phyloP scores from a whole-genome alignment of 2,113 vertebrate species.

The Cariama cristata region DNA sequence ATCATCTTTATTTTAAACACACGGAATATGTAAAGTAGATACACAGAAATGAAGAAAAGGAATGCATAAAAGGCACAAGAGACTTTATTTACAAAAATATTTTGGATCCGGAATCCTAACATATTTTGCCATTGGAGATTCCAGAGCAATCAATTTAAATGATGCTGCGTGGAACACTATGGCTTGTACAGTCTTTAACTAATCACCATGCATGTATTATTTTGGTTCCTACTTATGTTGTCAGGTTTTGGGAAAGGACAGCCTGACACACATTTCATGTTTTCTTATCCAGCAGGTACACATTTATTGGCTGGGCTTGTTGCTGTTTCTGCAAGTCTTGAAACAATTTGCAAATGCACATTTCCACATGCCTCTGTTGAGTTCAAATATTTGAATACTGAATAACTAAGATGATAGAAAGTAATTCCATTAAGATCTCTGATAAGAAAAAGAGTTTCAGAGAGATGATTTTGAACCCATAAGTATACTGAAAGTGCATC shows the following conservation, averaged over 20 bases:
- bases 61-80: neutral
- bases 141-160: neutral
- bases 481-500: neutral
- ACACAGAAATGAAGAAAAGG: neutral
- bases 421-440: neutral
- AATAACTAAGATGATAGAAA: conserved; percentile 10
- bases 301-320: conserved; percentile 27
- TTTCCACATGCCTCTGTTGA: neutral
- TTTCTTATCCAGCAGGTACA: conserved; percentile 24
- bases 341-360: conserved; percentile 51
- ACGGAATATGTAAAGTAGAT: neutral
- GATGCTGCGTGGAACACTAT: accelerated
- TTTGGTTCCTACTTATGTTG: neutral
- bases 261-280: neutral
- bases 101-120: neutral
- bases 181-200: neutral
- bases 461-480: neutral
- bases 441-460: neutral
- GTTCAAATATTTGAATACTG: conserved; percentile 13
- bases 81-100: neutral
- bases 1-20: neutral
- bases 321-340: conserved; percentile 23
- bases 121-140: neutral
- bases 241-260: conserved; percentile 7
- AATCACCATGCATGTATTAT: neutral